phyloP scores from a whole-genome alignment of 2,888 invertebrate genomes.

The Scaptomyza reducta region DNA sequence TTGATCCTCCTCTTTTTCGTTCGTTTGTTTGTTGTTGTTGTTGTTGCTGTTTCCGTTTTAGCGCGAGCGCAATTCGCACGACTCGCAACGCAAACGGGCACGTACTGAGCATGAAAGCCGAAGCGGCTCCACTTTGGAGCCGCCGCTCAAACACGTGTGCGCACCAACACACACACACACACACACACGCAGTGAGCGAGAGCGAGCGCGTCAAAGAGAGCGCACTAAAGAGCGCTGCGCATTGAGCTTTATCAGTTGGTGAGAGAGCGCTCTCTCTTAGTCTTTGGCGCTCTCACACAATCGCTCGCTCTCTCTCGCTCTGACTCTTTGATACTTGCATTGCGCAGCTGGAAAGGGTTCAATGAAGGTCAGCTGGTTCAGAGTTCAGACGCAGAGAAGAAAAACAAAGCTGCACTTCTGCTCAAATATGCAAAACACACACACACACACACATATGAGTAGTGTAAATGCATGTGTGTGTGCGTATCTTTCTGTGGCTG shows the following conservation, averaged over 20 bases:
- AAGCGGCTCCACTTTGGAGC: slow-evolving; percentile 57
- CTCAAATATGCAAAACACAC: slow-evolving; percentile 22
- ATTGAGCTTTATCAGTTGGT: slow-evolving; percentile 36
- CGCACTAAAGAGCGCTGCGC: slow-evolving; percentile 13
- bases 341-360: slow-evolving; percentile 72
- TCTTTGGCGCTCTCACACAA: neutral
- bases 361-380: slow-evolving; percentile 83
- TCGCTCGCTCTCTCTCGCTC: too few species aligned
- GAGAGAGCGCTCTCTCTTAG: neutral
- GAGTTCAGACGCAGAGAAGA: slow-evolving; percentile 76
- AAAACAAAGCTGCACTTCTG: slow-evolving; percentile 40
- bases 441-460: neutral
- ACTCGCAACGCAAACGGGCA: slow-evolving; percentile 70
- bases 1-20: slow-evolving; percentile 8
- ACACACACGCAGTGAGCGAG: neutral
- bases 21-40: neutral
- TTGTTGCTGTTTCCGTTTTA: slow-evolving; percentile 24
- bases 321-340: slow-evolving; percentile 9
- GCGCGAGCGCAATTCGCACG: slow-evolving; percentile 70
- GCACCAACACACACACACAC: slow-evolving; percentile 17
- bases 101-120: slow-evolving; percentile 64
- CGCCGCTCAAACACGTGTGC: slow-evolving; percentile 38
- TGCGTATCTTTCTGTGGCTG: slow-evolving; percentile 45
- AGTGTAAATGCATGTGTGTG: slow-evolving; percentile 1
- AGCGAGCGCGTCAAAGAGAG: slow-evolving; percentile 24